Conservation (phyloP, 2,888 invertebrate species). For the Monoplex corrugatus region DNA sequence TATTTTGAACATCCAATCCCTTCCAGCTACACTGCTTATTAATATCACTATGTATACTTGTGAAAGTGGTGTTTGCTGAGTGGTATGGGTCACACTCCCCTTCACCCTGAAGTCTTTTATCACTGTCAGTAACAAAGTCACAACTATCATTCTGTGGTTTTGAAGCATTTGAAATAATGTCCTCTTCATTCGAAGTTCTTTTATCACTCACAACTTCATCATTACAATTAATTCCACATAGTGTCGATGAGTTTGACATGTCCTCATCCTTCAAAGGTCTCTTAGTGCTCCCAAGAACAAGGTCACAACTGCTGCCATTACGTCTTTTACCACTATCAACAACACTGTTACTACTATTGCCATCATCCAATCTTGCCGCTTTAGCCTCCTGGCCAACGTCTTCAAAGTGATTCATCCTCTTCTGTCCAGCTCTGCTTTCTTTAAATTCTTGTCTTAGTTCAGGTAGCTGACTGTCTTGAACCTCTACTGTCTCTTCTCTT, state of each 20-base stretch:
- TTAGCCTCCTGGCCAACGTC: neutral
- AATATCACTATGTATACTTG: neutral
- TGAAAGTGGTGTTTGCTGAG: no score
- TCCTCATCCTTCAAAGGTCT: no score
- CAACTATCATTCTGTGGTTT: neutral
- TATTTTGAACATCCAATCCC: neutral
- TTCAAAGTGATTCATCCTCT: neutral
- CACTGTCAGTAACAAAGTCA: neutral
- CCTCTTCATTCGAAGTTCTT: no score
- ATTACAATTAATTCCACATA: no score
- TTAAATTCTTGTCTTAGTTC: neutral
- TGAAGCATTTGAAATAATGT: neutral
- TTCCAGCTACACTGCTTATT: neutral
- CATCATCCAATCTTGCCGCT: neutral
- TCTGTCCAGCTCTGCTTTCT: neutral
- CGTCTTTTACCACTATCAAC: no score
- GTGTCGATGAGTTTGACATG: no score
- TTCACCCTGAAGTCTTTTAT: neutral
- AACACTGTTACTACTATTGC: neutral
- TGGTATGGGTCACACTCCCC: neutral
- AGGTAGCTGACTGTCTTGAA: neutral
- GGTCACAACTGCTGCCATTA: no score
- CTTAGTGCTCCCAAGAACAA: no score
- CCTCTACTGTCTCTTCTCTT: slow-evolving; percentile 79
- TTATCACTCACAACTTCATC: no score